phyloP scores from a whole-genome alignment of 2,113 vertebrate species.

The Catharus minimus region DNA sequence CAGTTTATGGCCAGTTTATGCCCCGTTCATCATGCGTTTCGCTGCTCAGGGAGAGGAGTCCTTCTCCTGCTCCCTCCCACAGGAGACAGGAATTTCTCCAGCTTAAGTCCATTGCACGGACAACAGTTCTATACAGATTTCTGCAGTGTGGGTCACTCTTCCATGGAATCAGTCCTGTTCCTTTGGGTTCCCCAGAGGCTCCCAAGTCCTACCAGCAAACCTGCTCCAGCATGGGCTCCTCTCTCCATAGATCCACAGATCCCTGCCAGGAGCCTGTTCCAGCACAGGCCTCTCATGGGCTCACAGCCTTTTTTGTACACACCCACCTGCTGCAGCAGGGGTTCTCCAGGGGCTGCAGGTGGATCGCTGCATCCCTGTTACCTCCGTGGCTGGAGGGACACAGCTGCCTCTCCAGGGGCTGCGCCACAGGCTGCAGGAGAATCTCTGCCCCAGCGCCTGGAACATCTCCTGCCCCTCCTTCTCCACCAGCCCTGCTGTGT shows the following conservation, averaged over 20 bases:
- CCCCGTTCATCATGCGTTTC: accelerated
- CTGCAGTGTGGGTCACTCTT: background rate
- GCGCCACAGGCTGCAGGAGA: accelerated
- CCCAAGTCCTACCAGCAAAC: background rate
- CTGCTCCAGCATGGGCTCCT: background rate
- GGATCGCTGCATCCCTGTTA: background rate
- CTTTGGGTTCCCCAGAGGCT: accelerated
- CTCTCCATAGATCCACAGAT: accelerated
- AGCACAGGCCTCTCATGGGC: background rate
- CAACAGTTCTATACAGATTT: background rate
- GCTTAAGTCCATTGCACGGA: background rate
- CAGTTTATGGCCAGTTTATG: background rate
- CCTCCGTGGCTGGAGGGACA: background rate
- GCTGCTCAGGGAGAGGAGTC: background rate
- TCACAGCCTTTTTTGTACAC: background rate
- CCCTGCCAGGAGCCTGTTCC: background rate
- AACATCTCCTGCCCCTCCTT: background rate
- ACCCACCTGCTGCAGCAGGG: accelerated
- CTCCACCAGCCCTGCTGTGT: background rate
- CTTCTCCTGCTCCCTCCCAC: background rate
- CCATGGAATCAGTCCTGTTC: background rate
- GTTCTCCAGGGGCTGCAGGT: accelerated
- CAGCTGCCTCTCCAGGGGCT: too few relatives aligned
- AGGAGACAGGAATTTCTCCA: background rate
- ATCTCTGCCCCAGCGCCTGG: accelerated